These are phyloP conservation scores for Poecilus cupreus DNA, from an alignment of 2,888 invertebrate species.

Conservation along the genomic window DNA sequence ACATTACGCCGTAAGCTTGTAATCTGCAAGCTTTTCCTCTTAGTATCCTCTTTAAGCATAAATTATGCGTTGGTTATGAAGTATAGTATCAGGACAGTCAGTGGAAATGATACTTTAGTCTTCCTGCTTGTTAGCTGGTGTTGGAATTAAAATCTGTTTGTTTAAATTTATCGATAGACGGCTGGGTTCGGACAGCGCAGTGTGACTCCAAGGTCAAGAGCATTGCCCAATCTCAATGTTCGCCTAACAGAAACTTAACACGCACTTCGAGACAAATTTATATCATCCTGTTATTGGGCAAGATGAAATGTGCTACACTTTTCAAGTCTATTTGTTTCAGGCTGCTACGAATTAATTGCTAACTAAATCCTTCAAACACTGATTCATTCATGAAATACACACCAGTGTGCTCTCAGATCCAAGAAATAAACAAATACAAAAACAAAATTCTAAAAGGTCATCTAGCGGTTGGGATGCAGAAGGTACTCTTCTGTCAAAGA, in stretches of 20 bases:
- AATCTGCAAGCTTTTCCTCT: too few relatives aligned
- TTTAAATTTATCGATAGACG: constrained; percentile 55
- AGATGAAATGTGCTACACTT: constrained; percentile 11
- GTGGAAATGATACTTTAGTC: too few relatives aligned
- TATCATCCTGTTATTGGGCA: constrained; percentile 32
- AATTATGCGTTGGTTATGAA: too few relatives aligned
- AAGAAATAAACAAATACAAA: too few relatives aligned
- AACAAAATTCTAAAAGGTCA: too few relatives aligned
- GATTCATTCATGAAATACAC: neutral
- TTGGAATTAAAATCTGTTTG: constrained; percentile 58
- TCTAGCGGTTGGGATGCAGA: too few relatives aligned
- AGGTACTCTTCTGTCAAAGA: too few relatives aligned
- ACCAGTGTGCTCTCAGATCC: too few relatives aligned
- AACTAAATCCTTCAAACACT: neutral
- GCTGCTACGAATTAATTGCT: neutral
- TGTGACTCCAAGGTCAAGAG: constrained; percentile 52
- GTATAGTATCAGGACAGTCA: too few relatives aligned
- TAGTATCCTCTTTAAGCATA: too few relatives aligned
- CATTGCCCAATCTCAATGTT: constrained; percentile 26
- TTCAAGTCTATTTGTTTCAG: neutral
- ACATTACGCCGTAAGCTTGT: too few relatives aligned
- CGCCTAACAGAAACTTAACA: constrained; percentile 18
- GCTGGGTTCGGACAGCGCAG: constrained; percentile 47
- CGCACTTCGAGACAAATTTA: constrained; percentile 27
- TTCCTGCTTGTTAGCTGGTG: constrained; percentile 48